Percentiles rank a stretch among this genome's conserved stretches.
Evolutionary conservation across 2,888 invertebrate species (phyloP).

Genomic region (Adelognathus sp.): DNA sequence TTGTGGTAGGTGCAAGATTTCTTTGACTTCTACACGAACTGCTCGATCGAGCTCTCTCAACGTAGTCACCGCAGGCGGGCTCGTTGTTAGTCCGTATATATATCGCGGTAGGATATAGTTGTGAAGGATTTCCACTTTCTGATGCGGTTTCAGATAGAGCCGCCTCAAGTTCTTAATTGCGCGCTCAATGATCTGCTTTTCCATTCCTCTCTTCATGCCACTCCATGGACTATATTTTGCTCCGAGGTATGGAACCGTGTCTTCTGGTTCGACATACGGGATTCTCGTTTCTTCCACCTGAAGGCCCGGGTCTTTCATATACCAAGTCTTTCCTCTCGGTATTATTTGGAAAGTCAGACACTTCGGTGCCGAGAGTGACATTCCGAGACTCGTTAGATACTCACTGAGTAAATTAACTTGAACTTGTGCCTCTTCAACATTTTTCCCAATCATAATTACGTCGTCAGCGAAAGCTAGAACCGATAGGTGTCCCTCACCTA

Average conservation of each 20-base stretch:
- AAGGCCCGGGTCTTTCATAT: slow-evolving; percentile 28
- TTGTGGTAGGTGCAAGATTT: not conserved
- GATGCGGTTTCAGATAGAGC: slow-evolving; percentile 32
- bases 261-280: not conserved
- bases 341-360: slow-evolving; percentile 29
- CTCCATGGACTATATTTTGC: slow-evolving; percentile 1
- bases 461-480: slow-evolving; percentile 61
- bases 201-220: not conserved
- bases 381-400: not conserved
- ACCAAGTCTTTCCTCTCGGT: slow-evolving; percentile 18
- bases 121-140: slow-evolving; percentile 22
- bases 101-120: slow-evolving; percentile 31
- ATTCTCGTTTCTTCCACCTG: not conserved
- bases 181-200: not conserved
- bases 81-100: slow-evolving; percentile 8
- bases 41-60: slow-evolving; percentile 9
- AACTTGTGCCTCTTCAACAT: not conserved
- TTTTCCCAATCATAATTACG: slow-evolving; percentile 26
- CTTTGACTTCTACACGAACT: slow-evolving; percentile 2
- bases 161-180: not conserved
- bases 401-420: not conserved
- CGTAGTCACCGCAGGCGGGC: not conserved
- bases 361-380: too few relatives aligned
- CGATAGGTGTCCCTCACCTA: not conserved
- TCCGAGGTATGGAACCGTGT: not conserved